Evolutionary conservation across 1,140 invertebrate species (phyloP).

Genomic region (Leptonema lineaticorne): DNA sequence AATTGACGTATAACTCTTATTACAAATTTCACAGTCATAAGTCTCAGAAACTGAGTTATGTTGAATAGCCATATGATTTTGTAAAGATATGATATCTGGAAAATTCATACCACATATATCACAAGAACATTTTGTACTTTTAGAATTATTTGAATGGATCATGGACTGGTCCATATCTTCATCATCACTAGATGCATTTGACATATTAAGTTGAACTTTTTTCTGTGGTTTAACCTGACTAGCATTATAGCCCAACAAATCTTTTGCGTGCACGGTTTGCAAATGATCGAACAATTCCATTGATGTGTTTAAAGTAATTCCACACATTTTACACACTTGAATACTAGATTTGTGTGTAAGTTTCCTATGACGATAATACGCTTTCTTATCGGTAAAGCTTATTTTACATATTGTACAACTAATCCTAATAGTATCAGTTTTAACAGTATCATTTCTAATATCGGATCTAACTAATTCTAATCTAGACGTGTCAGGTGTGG

Average conservation of each 20-base stretch:
- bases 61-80: slow-evolving; percentile 54
- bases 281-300: slow-evolving; percentile 54
- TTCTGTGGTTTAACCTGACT: slow-evolving; percentile 50
- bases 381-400: slow-evolving; percentile 54
- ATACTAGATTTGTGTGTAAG: slow-evolving; percentile 52
- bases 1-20: slow-evolving; percentile 59
- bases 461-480: slow-evolving; percentile 44
- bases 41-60: slow-evolving; percentile 48
- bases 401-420: slow-evolving; percentile 58
- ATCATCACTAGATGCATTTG: slow-evolving; percentile 44
- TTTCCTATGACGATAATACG: slow-evolving; percentile 56
- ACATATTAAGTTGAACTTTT: not conserved
- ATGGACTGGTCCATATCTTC: slow-evolving; percentile 48
- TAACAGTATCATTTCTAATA: not conserved
- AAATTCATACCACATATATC: slow-evolving; percentile 55
- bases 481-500: slow-evolving; percentile 39
- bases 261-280: slow-evolving; percentile 52
- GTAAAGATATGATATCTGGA: slow-evolving; percentile 50
- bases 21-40: slow-evolving; percentile 60
- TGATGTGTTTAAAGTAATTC: slow-evolving; percentile 52
- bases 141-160: slow-evolving; percentile 47
- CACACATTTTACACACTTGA: slow-evolving; percentile 56
- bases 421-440: slow-evolving; percentile 41
- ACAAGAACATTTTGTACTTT: slow-evolving; percentile 53
- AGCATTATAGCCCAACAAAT: slow-evolving; percentile 53